These are phyloP conservation scores for Paramacrobiotus metropolitanus DNA, from an alignment of 1,140 invertebrate genomes.

Conservation along the genomic window DNA sequence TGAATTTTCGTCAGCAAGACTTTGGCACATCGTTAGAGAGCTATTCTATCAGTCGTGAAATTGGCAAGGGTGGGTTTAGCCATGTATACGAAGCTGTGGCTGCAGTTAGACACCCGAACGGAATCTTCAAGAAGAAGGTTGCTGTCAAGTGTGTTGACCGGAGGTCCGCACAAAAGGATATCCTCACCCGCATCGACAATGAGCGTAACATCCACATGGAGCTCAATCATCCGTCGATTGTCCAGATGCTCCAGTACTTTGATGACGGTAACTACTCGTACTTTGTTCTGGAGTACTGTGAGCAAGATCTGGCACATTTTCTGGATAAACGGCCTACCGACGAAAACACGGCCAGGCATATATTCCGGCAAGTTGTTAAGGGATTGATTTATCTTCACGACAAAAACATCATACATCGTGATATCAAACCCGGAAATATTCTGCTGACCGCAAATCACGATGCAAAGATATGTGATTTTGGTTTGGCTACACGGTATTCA, in stretches of 20 bases:
- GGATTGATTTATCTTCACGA: neutral
- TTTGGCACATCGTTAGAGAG: too few relatives aligned
- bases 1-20: too few relatives aligned
- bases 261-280: neutral
- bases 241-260: neutral
- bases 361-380: neutral
- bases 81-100: too few relatives aligned
- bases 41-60: too few relatives aligned
- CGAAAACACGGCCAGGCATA: neutral
- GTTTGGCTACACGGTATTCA: neutral
- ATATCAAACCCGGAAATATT: neutral
- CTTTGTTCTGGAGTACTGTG: neutral
- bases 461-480: neutral
- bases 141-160: too few relatives aligned
- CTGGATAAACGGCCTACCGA: neutral
- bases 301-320: neutral
- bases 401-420: neutral
- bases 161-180: too few relatives aligned
- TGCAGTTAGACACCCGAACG: too few relatives aligned
- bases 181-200: too few relatives aligned
- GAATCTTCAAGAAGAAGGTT: too few relatives aligned
- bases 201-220: neutral
- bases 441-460: neutral
- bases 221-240: neutral
- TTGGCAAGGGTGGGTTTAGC: too few relatives aligned